These are phyloP conservation scores for Heterohyrax brucei DNA, from an alignment of 2,797 vertebrate species.

Conservation along the genomic window DNA sequence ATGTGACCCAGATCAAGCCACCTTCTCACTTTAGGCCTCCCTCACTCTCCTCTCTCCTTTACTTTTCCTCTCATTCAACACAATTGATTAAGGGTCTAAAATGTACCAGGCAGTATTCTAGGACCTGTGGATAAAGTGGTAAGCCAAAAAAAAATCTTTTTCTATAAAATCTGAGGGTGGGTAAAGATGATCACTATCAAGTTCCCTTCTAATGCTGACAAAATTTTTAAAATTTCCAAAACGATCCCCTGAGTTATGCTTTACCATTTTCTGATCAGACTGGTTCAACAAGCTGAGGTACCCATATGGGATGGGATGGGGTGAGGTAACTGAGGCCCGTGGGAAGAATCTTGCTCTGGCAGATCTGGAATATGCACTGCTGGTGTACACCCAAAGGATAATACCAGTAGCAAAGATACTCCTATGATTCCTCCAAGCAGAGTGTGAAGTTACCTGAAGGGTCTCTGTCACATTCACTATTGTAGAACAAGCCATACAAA, in stretches of 20 bases:
- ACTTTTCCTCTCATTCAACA: background rate
- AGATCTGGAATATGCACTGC: background rate
- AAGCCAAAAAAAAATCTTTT: background rate
- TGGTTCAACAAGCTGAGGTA: slow-evolving; percentile 6
- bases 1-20: background rate
- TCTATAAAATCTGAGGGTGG: background rate
- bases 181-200: background rate
- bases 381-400: background rate
- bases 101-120: background rate
- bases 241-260: background rate
- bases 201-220: slow-evolving; percentile 1
- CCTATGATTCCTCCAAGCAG: background rate
- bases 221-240: slow-evolving; percentile 25
- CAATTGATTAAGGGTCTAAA: background rate
- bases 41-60: background rate
- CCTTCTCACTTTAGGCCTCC: background rate
- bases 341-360: background rate
- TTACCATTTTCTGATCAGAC: slow-evolving; percentile 13
- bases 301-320: background rate
- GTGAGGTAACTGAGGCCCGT: background rate
- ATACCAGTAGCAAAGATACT: background rate
- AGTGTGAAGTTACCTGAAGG: background rate
- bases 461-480: slow-evolving; percentile 27
- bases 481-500: slow-evolving; percentile 42
- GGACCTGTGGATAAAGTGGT: background rate